These are phyloP conservation scores for Sacculina carcini DNA, from an alignment of 2,888 invertebrate species.

Conservation along the genomic window DNA sequence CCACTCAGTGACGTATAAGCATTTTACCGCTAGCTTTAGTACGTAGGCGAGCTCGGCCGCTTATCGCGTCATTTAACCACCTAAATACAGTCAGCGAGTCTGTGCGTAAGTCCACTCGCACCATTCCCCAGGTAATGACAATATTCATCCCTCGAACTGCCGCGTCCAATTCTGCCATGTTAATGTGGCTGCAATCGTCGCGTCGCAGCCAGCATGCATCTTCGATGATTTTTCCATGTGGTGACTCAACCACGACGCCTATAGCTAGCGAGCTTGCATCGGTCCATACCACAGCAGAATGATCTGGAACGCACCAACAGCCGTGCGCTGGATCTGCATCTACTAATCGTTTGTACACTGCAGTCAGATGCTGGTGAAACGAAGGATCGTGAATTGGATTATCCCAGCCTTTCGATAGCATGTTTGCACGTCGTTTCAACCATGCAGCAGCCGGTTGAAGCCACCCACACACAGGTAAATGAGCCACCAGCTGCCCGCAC, in stretches of 20 bases:
- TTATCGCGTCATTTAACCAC: not conserved
- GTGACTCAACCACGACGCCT: not conserved
- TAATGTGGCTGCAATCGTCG: not conserved
- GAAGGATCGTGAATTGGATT: too few relatives aligned
- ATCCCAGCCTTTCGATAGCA: too few relatives aligned
- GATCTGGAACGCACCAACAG: too few relatives aligned
- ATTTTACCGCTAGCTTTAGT: not conserved
- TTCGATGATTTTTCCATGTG: not conserved
- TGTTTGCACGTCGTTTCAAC: too few relatives aligned
- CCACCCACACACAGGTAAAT: too few relatives aligned
- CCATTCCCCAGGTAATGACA: not conserved
- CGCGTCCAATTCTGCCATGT: not conserved
- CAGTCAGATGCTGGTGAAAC: too few relatives aligned
- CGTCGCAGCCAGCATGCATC: not conserved
- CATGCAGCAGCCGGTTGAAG: too few relatives aligned
- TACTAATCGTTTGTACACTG: too few relatives aligned
- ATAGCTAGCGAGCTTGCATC: too few relatives aligned
- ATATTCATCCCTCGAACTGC: not conserved
- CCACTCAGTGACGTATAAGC: not conserved
- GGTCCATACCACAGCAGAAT: too few relatives aligned
- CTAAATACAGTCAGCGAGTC: not conserved
- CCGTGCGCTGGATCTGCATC: too few relatives aligned
- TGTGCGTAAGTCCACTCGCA: not conserved
- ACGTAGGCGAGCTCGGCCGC: not conserved
- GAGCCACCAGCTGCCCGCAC: too few relatives aligned